phyloP scores from a whole-genome alignment of 2,797 vertebrate species.

The Gorsachius magnificus region DNA sequence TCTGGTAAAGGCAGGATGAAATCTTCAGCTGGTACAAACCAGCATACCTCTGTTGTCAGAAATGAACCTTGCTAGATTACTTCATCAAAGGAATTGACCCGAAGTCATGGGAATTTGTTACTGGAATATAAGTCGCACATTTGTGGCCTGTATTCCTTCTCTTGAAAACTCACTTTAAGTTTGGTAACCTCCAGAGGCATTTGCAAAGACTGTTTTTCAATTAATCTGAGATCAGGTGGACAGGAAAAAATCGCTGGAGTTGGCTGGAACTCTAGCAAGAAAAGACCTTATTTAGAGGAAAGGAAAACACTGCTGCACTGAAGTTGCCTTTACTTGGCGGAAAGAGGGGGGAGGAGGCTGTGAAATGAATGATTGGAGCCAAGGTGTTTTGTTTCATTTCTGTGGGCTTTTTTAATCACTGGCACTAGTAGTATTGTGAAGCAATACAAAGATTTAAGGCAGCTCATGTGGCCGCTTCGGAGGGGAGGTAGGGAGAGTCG shows the following conservation, averaged over 20 bases:
- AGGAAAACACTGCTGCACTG: background rate
- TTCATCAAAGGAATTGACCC: background rate
- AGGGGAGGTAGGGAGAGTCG: background rate
- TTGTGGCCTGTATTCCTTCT: background rate
- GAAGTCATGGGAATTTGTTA: background rate
- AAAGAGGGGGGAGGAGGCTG: background rate
- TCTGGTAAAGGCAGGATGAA: background rate
- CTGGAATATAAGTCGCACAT: background rate
- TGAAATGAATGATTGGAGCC: background rate
- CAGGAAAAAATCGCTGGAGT: background rate
- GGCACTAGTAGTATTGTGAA: background rate
- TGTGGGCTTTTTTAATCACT: background rate
- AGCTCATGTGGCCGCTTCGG: background rate
- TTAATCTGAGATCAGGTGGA: background rate
- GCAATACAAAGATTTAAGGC: background rate
- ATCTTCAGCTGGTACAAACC: background rate
- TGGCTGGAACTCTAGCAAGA: background rate
- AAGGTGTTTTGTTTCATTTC: background rate
- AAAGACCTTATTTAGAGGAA: background rate
- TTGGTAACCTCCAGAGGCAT: background rate
- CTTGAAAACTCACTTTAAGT: background rate
- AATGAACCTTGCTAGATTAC: background rate
- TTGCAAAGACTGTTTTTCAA: background rate
- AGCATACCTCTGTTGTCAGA: background rate
- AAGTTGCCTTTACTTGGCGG: background rate